These are phyloP conservation scores for Odontamblyopus rebecca DNA, from an alignment of 2,797 vertebrate species.

Conservation along the genomic window DNA sequence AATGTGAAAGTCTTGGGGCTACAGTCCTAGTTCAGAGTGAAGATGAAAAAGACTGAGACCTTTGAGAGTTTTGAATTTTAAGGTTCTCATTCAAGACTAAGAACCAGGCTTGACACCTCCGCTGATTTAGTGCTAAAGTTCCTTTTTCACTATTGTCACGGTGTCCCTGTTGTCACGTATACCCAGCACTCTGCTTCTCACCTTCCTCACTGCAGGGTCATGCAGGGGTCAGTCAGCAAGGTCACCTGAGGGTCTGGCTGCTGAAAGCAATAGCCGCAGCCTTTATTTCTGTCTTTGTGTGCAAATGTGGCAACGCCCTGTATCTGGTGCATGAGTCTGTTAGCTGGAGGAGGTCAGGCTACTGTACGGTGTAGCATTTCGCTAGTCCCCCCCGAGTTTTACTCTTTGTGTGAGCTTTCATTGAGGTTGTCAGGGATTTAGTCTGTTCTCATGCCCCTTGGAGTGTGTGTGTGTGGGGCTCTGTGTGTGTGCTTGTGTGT, in stretches of 20 bases:
- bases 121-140: conserved; percentile 65
- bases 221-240: conserved; percentile 65
- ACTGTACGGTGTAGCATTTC: conserved; percentile 79
- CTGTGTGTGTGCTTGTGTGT: conserved; percentile 18
- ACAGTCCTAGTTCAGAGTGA: conserved; percentile 42
- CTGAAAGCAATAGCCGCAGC: conserved; percentile 76
- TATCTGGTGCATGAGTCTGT: conserved; percentile 73
- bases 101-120: conserved; percentile 54
- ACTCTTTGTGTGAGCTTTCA: conserved; percentile 73
- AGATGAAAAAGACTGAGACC: conserved; percentile 54
- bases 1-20: conserved; percentile 62
- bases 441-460: conserved; percentile 70
- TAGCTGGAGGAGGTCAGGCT: conserved; percentile 70
- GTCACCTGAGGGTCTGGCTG: conserved; percentile 75
- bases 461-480: conserved; percentile 37
- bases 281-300: conserved; percentile 76
- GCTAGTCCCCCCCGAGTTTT: conserved; percentile 63
- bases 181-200: conserved; percentile 56
- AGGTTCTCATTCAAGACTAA: conserved; percentile 21
- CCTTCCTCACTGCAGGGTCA: conserved; percentile 70
- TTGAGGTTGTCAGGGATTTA: conserved; percentile 73
- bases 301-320: conserved; percentile 70
- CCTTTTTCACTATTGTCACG: conserved; percentile 66
- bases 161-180: conserved; percentile 54
- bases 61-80: conserved; percentile 41